These are phyloP conservation scores for Antedon bifida DNA, from an alignment of 35 echinoderm and acorn worm species.

Conservation along the genomic window DNA sequence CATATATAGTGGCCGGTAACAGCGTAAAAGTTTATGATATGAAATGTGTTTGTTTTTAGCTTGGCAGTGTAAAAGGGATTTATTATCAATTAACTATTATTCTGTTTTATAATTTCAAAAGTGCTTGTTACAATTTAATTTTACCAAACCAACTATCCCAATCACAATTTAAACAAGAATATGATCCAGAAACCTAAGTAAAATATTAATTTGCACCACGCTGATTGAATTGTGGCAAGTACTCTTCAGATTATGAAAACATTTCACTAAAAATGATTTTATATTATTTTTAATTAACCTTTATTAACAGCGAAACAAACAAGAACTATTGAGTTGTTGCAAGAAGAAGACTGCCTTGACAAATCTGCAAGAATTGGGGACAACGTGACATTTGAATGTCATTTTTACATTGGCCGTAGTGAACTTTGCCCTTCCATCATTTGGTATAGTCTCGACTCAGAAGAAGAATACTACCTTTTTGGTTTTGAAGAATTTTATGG, in stretches of 20 bases:
- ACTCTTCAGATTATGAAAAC: neutral
- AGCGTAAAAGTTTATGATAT: no score
- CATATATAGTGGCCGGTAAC: no score
- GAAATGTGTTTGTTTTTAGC: no score
- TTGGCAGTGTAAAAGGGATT: no score
- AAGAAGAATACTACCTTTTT: neutral
- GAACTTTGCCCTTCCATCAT: neutral
- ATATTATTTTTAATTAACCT: neutral
- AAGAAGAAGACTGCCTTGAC: neutral
- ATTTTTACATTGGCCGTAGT: neutral
- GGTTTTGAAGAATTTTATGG: neutral
- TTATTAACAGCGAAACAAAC: neutral
- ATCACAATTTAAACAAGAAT: no score
- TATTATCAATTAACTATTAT: no score
- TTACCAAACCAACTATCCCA: no score
- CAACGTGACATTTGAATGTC: neutral
- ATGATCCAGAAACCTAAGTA: no score
- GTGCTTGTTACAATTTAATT: no score
- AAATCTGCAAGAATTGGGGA: neutral
- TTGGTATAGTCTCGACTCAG: neutral
- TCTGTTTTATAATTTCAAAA: no score
- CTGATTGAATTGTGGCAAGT: no score
- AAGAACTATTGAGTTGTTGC: neutral
- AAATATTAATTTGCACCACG: no score
- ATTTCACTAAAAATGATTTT: neutral